Conservation (phyloP, 64 coral and sea anemone genomes). For the Pocillopora damicornis region DNA sequence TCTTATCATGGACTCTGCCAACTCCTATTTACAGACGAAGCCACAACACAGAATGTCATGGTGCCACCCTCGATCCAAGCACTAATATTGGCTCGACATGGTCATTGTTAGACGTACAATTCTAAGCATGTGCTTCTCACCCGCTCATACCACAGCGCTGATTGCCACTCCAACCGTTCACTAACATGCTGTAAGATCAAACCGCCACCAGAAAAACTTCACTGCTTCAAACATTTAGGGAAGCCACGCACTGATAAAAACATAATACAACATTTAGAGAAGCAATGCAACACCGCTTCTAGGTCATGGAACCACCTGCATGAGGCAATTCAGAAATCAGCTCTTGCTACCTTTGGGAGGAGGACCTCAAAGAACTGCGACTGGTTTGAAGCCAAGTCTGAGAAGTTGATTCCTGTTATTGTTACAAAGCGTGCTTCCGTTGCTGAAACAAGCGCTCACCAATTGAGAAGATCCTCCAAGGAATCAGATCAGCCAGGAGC, state of each 20-base stretch:
- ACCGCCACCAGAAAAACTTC: conserved; percentile 17
- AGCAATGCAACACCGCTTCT: background rate
- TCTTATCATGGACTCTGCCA: conserved; percentile 18
- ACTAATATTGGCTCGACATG: background rate
- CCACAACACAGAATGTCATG: conserved; percentile 20
- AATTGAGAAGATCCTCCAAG: background rate
- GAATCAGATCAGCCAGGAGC: background rate
- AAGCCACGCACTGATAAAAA: conserved; percentile 15
- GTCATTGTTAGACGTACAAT: background rate
- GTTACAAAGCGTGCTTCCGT: background rate
- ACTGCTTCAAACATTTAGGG: background rate
- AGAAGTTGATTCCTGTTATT: too few relatives aligned
- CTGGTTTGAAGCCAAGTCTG: too few relatives aligned
- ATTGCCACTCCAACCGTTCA: conserved; percentile 18
- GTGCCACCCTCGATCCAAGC: background rate
- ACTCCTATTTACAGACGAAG: conserved; percentile 12
- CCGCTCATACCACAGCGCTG: conserved; percentile 24
- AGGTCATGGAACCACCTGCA: background rate
- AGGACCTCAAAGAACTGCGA: too few relatives aligned
- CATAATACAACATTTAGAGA: background rate
- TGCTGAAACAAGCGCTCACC: conserved; percentile 10
- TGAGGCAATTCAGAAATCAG: background rate
- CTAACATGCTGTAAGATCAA: conserved; percentile 37
- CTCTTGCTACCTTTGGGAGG: background rate
- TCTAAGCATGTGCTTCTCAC: background rate